phyloP scores from a whole-genome alignment of 2,797 vertebrate species.

The Karalla daura region DNA sequence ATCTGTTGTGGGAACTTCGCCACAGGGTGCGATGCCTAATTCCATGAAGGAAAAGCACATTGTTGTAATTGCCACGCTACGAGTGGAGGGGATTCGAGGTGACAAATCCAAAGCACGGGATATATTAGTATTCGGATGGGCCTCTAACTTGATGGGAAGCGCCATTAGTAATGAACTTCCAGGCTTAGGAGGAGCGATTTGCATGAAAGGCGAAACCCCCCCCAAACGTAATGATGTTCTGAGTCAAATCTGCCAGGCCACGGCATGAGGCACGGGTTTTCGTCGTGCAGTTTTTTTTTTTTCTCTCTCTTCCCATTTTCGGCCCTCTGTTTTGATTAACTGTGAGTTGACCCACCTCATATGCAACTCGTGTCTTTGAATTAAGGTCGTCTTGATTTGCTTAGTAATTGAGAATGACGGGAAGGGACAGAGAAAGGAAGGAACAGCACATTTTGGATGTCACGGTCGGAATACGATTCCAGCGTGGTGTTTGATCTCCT shows the following conservation, averaged over 20 bases:
- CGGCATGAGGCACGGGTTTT: conserved; percentile 34
- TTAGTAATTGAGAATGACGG: conserved; percentile 55
- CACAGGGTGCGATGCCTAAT: conserved; percentile 73
- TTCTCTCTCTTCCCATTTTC: too few species aligned
- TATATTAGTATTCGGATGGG: conserved; percentile 77
- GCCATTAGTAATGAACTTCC: conserved; percentile 82
- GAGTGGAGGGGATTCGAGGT: conserved; percentile 68
- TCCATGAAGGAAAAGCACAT: conserved; percentile 74
- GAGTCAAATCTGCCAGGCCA: conserved; percentile 69
- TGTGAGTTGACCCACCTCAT: conserved; percentile 52
- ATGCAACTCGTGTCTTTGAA: conserved; percentile 54
- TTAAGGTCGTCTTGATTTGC: conserved; percentile 59
- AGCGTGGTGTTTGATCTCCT: conserved; percentile 36
- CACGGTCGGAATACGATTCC: conserved; percentile 30
- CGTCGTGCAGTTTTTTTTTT: conserved; percentile 18
- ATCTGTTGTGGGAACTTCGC: conserved; percentile 75
- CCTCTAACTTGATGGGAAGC: conserved; percentile 76
- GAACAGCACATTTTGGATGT: conserved; percentile 42
- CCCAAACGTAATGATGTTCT: conserved; percentile 75
- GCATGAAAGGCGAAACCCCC: conserved; percentile 75
- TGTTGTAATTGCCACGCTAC: conserved; percentile 74
- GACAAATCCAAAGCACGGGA: conserved; percentile 66
- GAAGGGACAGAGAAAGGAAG: conserved; percentile 35
- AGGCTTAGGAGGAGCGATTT: conserved; percentile 76
- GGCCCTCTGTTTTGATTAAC: conserved; percentile 66